Percentiles rank a stretch among this genome's conserved stretches.
These are phyloP conservation scores for Heliconius erato DNA, from an alignment of 2,888 invertebrate species.

Conservation along the genomic window DNA sequence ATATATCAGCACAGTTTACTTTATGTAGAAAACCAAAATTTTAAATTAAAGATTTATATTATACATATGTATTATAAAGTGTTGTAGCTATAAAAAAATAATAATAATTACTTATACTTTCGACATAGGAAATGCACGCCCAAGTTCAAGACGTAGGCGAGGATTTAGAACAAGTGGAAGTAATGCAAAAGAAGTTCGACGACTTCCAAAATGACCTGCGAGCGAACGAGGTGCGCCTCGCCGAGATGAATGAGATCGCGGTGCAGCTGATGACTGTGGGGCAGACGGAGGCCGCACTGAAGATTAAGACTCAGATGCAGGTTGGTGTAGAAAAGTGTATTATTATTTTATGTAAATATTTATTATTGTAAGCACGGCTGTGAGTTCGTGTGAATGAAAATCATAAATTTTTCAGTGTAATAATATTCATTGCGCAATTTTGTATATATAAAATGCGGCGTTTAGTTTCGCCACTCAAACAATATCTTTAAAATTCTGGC, in stretches of 20 bases:
- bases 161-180: constrained; percentile 99
- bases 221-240: constrained; percentile 98
- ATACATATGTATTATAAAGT: too few relatives aligned
- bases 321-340: constrained; percentile 65
- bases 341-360: background rate
- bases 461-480: too few relatives aligned
- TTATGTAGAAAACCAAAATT: too few relatives aligned
- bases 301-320: constrained; percentile 99
- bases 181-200: constrained; percentile 99
- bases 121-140: constrained; percentile 94
- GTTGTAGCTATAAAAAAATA: too few relatives aligned
- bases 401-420: too few relatives aligned
- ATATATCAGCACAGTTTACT: too few relatives aligned
- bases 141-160: constrained; percentile 98
- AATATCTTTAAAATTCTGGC: background rate
- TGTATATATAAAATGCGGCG: too few relatives aligned
- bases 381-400: too few relatives aligned
- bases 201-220: constrained; percentile 99
- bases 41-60: too few relatives aligned
- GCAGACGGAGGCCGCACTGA: constrained; percentile 99
- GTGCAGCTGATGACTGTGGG: constrained; percentile 98
- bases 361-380: too few relatives aligned
- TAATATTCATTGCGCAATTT: too few relatives aligned
- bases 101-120: background rate
- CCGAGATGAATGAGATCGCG: constrained; percentile 99